A percentile compares a stretch with the other conserved stretches of the same genome.
Conservation (phyloP, 2,113 vertebrate species). For the Chaetura pelagica region DNA sequence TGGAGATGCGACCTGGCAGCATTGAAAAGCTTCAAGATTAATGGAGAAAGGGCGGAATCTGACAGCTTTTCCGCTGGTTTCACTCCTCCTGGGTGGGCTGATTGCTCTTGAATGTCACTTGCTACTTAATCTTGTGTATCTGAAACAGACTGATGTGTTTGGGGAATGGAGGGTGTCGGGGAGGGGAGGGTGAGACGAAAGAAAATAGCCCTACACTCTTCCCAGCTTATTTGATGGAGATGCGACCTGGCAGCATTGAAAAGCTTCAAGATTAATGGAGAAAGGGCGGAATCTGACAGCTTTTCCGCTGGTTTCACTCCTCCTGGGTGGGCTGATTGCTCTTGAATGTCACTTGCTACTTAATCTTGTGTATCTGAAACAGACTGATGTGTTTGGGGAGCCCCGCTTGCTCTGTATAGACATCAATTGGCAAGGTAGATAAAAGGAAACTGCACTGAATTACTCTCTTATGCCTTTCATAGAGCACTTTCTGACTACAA, state of each 20-base stretch:
- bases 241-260: conserved; percentile 94
- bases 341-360: conserved; percentile 99
- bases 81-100: conserved; percentile 96
- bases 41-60: conserved; percentile 93
- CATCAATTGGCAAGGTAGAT: conserved; percentile 86
- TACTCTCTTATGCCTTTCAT: conserved; percentile 79
- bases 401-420: conserved; percentile 81
- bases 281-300: conserved; percentile 94
- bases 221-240: conserved; percentile 92
- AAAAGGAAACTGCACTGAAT: conserved; percentile 81
- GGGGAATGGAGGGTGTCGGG: conserved; percentile 76
- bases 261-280: conserved; percentile 97
- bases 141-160: conserved; percentile 91
- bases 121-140: conserved; percentile 99
- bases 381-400: conserved; percentile 87
- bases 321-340: conserved; percentile 98
- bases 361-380: conserved; percentile 99
- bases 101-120: conserved; percentile 99
- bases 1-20: conserved; percentile 96
- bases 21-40: conserved; percentile 96
- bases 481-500: conserved; percentile 79
- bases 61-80: conserved; percentile 95
- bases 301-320: conserved; percentile 91
- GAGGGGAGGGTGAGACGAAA: conserved; percentile 72
- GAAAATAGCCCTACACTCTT: conserved; percentile 73